Conservation (phyloP, 2,113 vertebrate genomes). For the Smithornis capensis region DNA sequence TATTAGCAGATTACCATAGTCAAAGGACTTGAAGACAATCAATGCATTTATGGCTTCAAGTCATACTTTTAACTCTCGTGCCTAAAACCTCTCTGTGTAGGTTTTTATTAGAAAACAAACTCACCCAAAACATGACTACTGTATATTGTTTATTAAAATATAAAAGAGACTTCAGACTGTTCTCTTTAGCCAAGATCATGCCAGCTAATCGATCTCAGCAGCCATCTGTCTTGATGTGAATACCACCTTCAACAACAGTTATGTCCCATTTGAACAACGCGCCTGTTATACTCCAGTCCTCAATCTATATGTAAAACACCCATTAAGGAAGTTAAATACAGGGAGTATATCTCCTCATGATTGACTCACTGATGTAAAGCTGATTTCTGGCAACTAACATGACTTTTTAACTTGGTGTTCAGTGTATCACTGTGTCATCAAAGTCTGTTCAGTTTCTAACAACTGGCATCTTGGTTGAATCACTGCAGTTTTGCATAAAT, state of each 20-base stretch:
- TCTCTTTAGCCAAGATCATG: background rate
- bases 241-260: background rate
- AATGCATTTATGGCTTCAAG: background rate
- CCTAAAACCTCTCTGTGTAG: background rate
- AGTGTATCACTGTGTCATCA: background rate
- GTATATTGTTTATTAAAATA: background rate
- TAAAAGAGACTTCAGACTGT: background rate
- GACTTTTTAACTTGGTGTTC: background rate
- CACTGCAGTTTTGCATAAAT: background rate
- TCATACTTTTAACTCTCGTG: background rate
- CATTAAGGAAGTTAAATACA: background rate
- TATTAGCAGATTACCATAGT: background rate
- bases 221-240: background rate
- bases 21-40: background rate
- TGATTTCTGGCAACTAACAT: background rate
- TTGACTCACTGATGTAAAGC: background rate
- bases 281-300: background rate
- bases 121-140: background rate
- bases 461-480: background rate
- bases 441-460: background rate
- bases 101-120: background rate
- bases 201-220: background rate
- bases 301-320: background rate
- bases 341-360: background rate
- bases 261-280: background rate